Evolutionary conservation across 2,888 invertebrate species (phyloP).

Genomic region (Napeogenes sylphis): DNA sequence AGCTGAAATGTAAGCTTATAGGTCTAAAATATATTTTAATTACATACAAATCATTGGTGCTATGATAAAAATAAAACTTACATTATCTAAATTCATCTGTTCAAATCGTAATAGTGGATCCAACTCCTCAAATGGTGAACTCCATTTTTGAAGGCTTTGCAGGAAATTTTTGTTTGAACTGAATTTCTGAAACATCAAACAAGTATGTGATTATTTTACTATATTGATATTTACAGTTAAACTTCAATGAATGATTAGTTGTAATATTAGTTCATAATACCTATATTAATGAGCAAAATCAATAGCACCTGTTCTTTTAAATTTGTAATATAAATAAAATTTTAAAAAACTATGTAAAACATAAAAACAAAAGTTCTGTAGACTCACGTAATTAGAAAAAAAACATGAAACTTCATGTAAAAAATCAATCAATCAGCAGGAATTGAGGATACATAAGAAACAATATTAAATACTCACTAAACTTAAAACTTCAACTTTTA

Average conservation of each 20-base stretch:
- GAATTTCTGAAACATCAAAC: slow-evolving; percentile 47
- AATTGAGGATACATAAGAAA: too few relatives aligned
- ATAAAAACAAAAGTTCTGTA: too few relatives aligned
- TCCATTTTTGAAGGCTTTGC: slow-evolving; percentile 66
- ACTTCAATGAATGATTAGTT: too few relatives aligned
- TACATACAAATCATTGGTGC: not conserved
- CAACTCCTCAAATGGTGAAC: slow-evolving; percentile 63
- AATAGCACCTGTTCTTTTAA: not conserved
- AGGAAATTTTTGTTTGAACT: slow-evolving; percentile 52
- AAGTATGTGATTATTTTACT: not conserved
- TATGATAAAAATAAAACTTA: slow-evolving; percentile 11
- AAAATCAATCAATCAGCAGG: too few relatives aligned
- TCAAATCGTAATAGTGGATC: slow-evolving; percentile 68
- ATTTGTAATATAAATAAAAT: too few relatives aligned
- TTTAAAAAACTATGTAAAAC: too few relatives aligned
- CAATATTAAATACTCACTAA: slow-evolving; percentile 42
- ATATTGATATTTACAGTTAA: too few relatives aligned
- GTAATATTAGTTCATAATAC: too few relatives aligned
- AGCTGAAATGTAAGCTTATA: too few relatives aligned
- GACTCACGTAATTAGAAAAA: too few relatives aligned
- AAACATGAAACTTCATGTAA: too few relatives aligned
- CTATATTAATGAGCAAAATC: too few relatives aligned
- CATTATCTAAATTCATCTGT: slow-evolving; percentile 60
- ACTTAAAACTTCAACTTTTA: slow-evolving; percentile 49
- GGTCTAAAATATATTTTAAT: not conserved